Conservation (phyloP, 2,797 vertebrate genomes). For the Acipenser transmontanus region DNA sequence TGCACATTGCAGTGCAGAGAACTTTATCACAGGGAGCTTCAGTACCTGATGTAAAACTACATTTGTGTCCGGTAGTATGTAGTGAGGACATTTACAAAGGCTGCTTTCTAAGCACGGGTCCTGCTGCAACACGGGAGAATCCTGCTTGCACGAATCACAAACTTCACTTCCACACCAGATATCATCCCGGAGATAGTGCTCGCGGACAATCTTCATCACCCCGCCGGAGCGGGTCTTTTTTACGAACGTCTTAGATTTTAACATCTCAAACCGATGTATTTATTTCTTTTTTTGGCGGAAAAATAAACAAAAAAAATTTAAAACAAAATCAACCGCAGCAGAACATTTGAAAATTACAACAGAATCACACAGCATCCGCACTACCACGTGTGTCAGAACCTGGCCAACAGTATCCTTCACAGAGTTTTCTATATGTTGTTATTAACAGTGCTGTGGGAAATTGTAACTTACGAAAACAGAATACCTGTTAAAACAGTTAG, state of each 20-base stretch:
- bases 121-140: slow-evolving; percentile 43
- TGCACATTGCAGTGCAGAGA: too few species aligned
- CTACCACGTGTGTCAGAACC: slow-evolving; percentile 10
- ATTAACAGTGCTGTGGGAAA: too few species aligned
- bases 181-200: slow-evolving; percentile 91
- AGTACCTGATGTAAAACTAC: slow-evolving; percentile 86
- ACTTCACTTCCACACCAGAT: slow-evolving; percentile 79
- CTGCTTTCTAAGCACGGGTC: slow-evolving; percentile 65
- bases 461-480: too few species aligned
- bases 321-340: background rate
- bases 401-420: slow-evolving; percentile 7
- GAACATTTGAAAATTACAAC: too few species aligned
- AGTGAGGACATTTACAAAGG: slow-evolving; percentile 75
- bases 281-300: slow-evolving; percentile 4
- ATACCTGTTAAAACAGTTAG: too few species aligned
- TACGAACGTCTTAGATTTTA: slow-evolving; percentile 86
- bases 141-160: slow-evolving; percentile 66
- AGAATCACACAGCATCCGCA: background rate
- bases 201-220: slow-evolving; percentile 86
- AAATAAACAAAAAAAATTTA: background rate
- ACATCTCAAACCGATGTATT: slow-evolving; percentile 51
- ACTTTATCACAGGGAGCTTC: too few species aligned
- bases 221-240: slow-evolving; percentile 85
- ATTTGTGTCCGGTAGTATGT: slow-evolving; percentile 85
- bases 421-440: slow-evolving; percentile 6